Base-by-base conservation (phyloP, 2,888 invertebrate species). In the Lochmaea capreae region DNA sequence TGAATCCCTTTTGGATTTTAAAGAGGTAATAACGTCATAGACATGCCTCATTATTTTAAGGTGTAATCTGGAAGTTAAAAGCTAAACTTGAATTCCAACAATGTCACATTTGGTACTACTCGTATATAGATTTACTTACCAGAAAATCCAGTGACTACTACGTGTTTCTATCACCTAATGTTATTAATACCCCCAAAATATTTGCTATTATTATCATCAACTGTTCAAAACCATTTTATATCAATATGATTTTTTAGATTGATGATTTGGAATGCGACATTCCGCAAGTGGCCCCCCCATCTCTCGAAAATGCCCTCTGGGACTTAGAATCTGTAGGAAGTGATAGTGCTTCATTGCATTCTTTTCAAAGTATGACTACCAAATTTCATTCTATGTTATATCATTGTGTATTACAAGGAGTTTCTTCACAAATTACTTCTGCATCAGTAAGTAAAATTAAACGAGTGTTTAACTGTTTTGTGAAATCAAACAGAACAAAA, bases 371-470 rank as follows among this genome's bases (percentile, higher is more conserved):
- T 2, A 84, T 89, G 68, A 85, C 87, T 10, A 80, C 87, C 18
- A 89, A 88, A 77, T 89, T 89, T 52, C 90, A 91, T 43, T 92
- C 93, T 26, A 92, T 96, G 79, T 88, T 95, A 81, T 90, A 93
- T 67, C 95, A 95, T 85, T 92, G 93, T 49, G 90, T 96, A 75
- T 88, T 98, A 74, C 96, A 96, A 86, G 96, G 95, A 76, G 92
- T 98, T 67, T 96, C 97, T 4, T 92, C 96, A 33, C 98, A 98
- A 87, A 89, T 98, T 26, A 88, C 91, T 76, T 96, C 97, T 73
- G 97, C 97, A 62, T 92, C 93, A 82, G 96, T 96, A 88, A 88
- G 90, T 71, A 70, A 14, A 46, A 14, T 0, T 46, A 46, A 42
- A 42, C 1, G 6, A 46, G 46, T 46, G 33, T 0, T 39, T 8